A percentile compares a stretch with the other conserved stretches of the same genome.
Evolutionary conservation across 2,113 vertebrate genomes (phyloP).

Genomic region (Rynchops niger): DNA sequence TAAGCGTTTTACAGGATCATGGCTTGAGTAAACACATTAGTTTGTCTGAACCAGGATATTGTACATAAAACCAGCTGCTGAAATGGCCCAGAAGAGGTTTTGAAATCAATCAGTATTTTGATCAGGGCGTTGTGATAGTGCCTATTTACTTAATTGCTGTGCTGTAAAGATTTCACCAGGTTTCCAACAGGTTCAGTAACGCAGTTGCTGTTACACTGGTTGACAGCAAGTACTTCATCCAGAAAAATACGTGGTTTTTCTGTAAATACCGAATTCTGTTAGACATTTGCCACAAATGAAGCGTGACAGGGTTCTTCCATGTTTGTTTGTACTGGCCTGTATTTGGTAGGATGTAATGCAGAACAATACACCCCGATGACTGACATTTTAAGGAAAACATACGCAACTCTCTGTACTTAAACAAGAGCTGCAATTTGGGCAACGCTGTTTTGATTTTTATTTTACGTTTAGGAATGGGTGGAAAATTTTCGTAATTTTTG

Average conservation of each 20-base stretch:
- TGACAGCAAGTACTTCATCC: not conserved
- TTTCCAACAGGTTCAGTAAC: not conserved
- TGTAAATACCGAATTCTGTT: not conserved
- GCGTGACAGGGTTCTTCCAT: not conserved
- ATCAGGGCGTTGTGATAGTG: not conserved
- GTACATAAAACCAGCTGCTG: conserved; percentile 14
- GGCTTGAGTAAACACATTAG: conserved; percentile 13
- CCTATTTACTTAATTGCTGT: not conserved
- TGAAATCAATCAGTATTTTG: conserved; percentile 9
- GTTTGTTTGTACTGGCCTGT: not conserved
- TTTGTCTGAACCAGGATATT: not conserved
- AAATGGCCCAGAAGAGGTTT: not conserved
- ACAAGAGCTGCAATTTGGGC: not conserved
- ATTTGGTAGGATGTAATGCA: not conserved
- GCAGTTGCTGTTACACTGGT: not conserved
- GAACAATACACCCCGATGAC: not conserved
- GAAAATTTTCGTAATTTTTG: not conserved
- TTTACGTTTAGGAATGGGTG: not conserved
- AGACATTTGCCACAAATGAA: not conserved
- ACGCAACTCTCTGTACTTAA: not conserved
- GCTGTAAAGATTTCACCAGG: not conserved
- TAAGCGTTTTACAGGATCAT: conserved; percentile 8
- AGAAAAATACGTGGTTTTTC: not conserved
- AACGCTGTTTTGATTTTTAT: not conserved
- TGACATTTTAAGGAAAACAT: not conserved